phyloP scores from a whole-genome alignment of 1,140 invertebrate species.

The Neodiprion virginianus region DNA sequence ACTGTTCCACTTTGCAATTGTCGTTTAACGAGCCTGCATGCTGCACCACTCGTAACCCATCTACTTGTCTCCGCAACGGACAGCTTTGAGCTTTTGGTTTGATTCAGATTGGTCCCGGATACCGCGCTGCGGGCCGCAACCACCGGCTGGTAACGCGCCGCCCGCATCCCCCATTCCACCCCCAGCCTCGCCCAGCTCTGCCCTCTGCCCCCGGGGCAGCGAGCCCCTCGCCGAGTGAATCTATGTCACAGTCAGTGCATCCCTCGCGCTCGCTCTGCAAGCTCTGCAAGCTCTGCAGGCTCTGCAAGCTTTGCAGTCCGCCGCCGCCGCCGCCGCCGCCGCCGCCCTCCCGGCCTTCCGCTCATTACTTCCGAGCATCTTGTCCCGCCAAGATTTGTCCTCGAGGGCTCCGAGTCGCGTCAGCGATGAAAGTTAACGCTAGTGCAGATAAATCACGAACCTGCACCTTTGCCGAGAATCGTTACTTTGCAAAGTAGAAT shows the following conservation, averaged over 20 bases:
- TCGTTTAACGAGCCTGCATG: no score
- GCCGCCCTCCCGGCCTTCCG: background rate
- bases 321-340: background rate
- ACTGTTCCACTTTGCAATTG: background rate
- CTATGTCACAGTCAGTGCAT: background rate
- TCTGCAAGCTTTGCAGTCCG: background rate
- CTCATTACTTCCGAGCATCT: conserved; percentile 5
- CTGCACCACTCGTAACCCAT: no score
- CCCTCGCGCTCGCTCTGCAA: conserved; percentile 1
- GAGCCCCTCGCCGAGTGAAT: background rate
- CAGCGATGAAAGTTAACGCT: conserved; percentile 5
- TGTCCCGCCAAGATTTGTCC: background rate
- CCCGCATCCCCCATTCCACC: background rate
- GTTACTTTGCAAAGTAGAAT: background rate
- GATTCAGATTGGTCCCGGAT: background rate
- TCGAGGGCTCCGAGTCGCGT: background rate
- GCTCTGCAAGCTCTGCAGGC: background rate
- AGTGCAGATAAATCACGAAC: background rate
- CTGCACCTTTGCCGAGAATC: background rate
- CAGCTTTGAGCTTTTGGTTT: background rate
- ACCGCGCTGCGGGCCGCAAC: background rate
- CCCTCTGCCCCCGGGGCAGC: background rate
- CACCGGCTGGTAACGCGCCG: background rate
- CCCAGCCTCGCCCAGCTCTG: no score
- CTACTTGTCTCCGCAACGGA: no score